Base-by-base conservation (phyloP, 2,113 vertebrate species). In the Catharus bicknelli region DNA sequence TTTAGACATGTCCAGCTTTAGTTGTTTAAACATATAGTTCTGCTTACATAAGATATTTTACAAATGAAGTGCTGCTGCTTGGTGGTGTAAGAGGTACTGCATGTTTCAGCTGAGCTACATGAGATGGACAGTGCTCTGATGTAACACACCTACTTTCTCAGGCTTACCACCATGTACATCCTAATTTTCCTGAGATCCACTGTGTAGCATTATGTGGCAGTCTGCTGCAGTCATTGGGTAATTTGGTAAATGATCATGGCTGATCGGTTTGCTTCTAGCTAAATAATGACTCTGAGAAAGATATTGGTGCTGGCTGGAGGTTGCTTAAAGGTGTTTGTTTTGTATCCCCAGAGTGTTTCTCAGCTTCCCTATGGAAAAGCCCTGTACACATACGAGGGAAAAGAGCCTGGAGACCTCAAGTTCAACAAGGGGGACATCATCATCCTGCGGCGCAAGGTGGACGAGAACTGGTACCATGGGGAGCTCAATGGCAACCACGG, bases 401-500 rank as follows among this genome's bases (percentile, higher is more conserved):
- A 99, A 75, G 99, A 99, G 94, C 99, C 99, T 0, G 99, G 99
- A 1, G 99, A 99, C 96, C 98, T 99, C 92, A 99, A 99, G 95
- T 99, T 99, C 95, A 98, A 97, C 96, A 99, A 99, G 95, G 99
- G 99, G 13, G 99, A 99, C 86, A 97, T 99, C 97, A 99, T 99
- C 96, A 98, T 99, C 94, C 97, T 99, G 94, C 98, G 98, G 55
- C 98, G 99, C 78, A 99, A 98, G 92, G 98, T 99, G 86, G 99
- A 99, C 0, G 99, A 99, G 95, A 99, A 99, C 93, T 99, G 99
- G 99, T 99, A 99, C 97, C 99, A 99, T 0, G 99, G 99, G 8
- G 99, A 99, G 96, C 97, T 99, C 79, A 99, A 98, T 2, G 99
- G 99, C 15, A 98, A 98, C 74, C 99, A 99, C 1, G 99, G 99